phyloP scores from a whole-genome alignment of 1,140 invertebrate genomes.

The Drosophila varians region DNA sequence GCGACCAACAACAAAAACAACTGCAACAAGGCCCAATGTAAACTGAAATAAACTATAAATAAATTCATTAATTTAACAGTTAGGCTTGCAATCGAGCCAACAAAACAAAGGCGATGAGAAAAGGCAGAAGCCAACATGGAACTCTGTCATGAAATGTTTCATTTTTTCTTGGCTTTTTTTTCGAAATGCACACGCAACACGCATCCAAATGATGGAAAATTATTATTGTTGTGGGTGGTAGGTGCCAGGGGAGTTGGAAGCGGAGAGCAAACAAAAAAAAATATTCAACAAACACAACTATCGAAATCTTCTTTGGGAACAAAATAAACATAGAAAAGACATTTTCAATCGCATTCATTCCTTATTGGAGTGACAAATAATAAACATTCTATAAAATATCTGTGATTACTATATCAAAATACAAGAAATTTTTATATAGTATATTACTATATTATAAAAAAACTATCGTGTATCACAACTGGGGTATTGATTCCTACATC shows the following conservation, averaged over 20 bases:
- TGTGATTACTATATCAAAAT: no score
- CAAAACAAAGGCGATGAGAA: conserved; percentile 34
- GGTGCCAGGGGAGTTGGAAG: background rate
- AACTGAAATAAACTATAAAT: conserved; percentile 52
- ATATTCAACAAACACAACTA: background rate
- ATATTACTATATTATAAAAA: no score
- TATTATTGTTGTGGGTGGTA: conserved; percentile 4
- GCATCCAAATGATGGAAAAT: conserved; percentile 41
- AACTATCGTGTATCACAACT: no score
- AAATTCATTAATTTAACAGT: conserved; percentile 65
- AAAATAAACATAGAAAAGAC: background rate
- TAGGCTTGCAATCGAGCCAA: conserved; percentile 54
- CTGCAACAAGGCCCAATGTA: conserved; percentile 37
- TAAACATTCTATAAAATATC: no score
- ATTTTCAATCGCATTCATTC: no score
- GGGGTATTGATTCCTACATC: no score
- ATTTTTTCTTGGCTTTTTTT: conserved; percentile 12
- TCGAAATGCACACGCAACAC: conserved; percentile 42
- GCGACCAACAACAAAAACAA: conserved; percentile 30
- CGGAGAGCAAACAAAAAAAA: background rate
- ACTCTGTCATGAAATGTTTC: conserved; percentile 40
- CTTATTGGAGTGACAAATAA: no score
- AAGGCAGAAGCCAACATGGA: conserved; percentile 32
- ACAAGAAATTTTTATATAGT: no score
- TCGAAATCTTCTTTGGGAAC: background rate